Conservation (phyloP, 92 coral and sea anemone genomes). For the Desmophyllum pertusum region DNA sequence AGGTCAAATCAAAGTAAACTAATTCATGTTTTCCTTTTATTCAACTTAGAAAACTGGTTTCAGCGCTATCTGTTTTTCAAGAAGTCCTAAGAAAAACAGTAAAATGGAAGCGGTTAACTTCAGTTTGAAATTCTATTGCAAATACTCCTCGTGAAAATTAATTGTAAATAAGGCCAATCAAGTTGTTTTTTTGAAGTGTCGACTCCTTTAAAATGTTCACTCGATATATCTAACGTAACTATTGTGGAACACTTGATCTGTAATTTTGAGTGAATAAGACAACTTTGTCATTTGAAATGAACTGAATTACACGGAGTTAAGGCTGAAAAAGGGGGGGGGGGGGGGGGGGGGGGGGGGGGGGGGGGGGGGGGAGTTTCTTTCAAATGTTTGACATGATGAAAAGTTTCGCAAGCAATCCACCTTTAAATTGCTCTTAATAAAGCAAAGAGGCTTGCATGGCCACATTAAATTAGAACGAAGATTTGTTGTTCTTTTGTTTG, state of each 20-base stretch:
- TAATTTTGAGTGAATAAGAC: conserved; percentile 34
- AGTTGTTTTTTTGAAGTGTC: too few species aligned
- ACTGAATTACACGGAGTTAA: conserved; percentile 12
- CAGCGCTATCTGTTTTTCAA: conserved; percentile 36
- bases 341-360: too few species aligned
- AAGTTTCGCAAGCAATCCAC: conserved; percentile 36
- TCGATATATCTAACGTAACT: conserved; percentile 17
- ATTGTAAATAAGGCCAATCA: too few species aligned
- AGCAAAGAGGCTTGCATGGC: conserved; percentile 22
- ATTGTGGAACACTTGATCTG: conserved; percentile 33
- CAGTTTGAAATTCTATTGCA: conserved; percentile 1
- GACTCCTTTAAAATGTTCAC: background rate
- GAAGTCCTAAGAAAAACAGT: conserved; percentile 17
- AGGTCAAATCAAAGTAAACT: conserved; percentile 41
- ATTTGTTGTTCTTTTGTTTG: background rate
- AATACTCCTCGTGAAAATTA: background rate
- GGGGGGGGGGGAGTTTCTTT: conserved; percentile 35
- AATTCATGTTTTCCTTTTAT: conserved; percentile 17
- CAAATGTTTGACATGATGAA: conserved; percentile 8
- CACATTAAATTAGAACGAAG: conserved; percentile 29
- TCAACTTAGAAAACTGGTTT: conserved; percentile 29
- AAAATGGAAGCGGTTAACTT: conserved; percentile 41
- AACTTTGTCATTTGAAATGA: conserved; percentile 44
- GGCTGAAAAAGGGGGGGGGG: too few species aligned
- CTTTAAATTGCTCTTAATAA: conserved; percentile 34